Evolutionary conservation across 23 tunicate genomes (phyloP).

Genomic region (Pegea sp.): DNA sequence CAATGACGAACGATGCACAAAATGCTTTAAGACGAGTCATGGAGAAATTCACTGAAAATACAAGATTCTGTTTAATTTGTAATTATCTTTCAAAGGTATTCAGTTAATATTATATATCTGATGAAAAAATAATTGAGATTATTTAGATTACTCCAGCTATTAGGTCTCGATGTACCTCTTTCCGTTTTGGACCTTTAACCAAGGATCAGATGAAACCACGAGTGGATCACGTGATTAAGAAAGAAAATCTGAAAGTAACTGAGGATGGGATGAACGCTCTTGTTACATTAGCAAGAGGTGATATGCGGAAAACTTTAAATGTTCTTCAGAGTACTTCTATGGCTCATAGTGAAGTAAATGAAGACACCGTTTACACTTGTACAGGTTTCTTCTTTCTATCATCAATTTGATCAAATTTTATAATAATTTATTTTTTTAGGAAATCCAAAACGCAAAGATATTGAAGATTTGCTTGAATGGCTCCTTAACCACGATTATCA

Average conservation of each 20-base stretch:
- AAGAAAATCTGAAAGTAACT: slow-evolving; percentile 23
- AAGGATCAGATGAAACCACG: slow-evolving; percentile 90
- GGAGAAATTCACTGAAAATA: slow-evolving; percentile 96
- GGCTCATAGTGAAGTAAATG: slow-evolving; percentile 58
- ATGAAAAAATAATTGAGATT: neutral
- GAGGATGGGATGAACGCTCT: slow-evolving; percentile 78
- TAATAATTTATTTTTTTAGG: too few relatives aligned
- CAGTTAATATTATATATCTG: neutral
- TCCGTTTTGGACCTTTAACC: slow-evolving; percentile 76
- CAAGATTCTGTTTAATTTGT: slow-evolving; percentile 81
- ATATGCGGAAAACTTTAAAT: slow-evolving; percentile 77
- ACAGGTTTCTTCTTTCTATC: too few relatives aligned
- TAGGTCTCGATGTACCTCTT: slow-evolving; percentile 80
- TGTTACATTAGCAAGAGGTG: slow-evolving; percentile 63
- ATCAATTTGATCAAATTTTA: too few relatives aligned
- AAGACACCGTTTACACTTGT: slow-evolving; percentile 67
- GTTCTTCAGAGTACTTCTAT: slow-evolving; percentile 69
- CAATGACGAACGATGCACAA: slow-evolving; percentile 98
- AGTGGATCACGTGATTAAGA: slow-evolving; percentile 42
- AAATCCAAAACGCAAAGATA: slow-evolving; percentile 60
- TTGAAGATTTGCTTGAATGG: slow-evolving; percentile 83
- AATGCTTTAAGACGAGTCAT: slow-evolving; percentile 88
- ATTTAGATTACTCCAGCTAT: slow-evolving; percentile 80
- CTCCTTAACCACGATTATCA: slow-evolving; percentile 49
- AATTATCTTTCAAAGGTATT: slow-evolving; percentile 45